Evolutionary conservation across 2,888 invertebrate species (phyloP).

Genomic region (Pammene fasciana): DNA sequence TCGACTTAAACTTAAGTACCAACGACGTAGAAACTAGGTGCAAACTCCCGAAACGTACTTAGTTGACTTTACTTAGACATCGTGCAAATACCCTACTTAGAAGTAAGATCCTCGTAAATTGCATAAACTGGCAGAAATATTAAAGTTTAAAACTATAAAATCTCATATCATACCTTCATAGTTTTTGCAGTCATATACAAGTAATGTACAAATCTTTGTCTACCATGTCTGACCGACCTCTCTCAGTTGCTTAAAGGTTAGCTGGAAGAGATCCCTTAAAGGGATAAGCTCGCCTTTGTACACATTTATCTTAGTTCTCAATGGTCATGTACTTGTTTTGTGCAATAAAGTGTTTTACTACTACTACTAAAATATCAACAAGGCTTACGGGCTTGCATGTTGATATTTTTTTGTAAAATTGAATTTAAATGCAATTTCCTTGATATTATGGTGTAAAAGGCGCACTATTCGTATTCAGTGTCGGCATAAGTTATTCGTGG

Average conservation of each 20-base stretch:
- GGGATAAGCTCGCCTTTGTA: no score
- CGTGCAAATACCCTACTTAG: conserved; percentile 26
- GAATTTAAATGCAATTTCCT: conserved; percentile 70
- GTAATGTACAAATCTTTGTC: no score
- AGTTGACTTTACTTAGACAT: conserved; percentile 14
- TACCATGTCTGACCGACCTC: no score
- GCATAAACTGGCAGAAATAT: conserved; percentile 4
- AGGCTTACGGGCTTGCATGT: background rate
- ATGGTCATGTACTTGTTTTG: no score
- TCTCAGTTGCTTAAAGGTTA: no score
- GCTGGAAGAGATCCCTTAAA: no score
- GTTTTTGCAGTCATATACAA: no score
- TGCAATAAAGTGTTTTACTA: no score
- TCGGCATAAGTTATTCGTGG: conserved; percentile 62
- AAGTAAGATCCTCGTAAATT: background rate
- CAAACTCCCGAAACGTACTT: conserved; percentile 29
- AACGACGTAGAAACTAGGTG: conserved; percentile 20
- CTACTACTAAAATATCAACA: background rate
- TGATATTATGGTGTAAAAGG: conserved; percentile 61
- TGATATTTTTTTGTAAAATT: conserved; percentile 54
- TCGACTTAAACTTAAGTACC: conserved; percentile 24
- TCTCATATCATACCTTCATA: no score
- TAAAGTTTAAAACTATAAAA: no score
- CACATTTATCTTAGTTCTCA: no score
- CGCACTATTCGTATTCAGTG: conserved; percentile 64